Conservation (phyloP, 1,140 invertebrate genomes). For the Macrobrachium nipponense region DNA sequence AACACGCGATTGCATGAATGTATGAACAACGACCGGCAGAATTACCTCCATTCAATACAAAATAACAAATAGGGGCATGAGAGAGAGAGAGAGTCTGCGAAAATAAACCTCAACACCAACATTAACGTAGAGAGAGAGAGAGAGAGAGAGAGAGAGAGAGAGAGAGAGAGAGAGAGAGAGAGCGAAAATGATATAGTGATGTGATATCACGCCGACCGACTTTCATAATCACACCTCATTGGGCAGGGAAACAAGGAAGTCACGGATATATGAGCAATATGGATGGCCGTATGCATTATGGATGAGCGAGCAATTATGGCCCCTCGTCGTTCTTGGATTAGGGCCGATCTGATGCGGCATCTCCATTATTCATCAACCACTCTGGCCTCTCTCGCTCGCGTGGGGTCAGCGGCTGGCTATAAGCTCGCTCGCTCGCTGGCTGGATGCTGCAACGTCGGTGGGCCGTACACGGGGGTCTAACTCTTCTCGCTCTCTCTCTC, state of each 20-base stretch:
- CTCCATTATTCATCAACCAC: conserved; percentile 43
- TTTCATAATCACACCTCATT: conserved; percentile 46
- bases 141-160: conserved; percentile 13
- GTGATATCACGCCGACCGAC: not conserved
- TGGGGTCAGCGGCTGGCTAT: too few relatives aligned
- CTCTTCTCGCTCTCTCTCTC: too few relatives aligned
- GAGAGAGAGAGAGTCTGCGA: too few relatives aligned
- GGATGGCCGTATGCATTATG: conserved; percentile 43
- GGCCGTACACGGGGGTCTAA: too few relatives aligned
- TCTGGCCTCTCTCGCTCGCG: not conserved
- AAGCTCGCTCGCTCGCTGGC: too few relatives aligned
- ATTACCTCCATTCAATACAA: too few relatives aligned
- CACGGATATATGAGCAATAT: conserved; percentile 45
- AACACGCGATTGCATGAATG: too few relatives aligned
- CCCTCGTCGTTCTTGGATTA: conserved; percentile 33
- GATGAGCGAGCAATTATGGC: conserved; percentile 43
- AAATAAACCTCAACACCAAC: too few relatives aligned
- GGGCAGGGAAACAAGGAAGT: conserved; percentile 25
- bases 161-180: conserved; percentile 3
- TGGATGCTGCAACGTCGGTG: too few relatives aligned
- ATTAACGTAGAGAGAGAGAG: not conserved
- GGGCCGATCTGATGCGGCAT: conserved; percentile 40
- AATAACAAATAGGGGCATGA: too few relatives aligned
- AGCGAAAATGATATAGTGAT: not conserved
- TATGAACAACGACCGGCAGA: too few relatives aligned